Conservation (phyloP, 2,113 vertebrate species). For the Arothron firmamentum region DNA sequence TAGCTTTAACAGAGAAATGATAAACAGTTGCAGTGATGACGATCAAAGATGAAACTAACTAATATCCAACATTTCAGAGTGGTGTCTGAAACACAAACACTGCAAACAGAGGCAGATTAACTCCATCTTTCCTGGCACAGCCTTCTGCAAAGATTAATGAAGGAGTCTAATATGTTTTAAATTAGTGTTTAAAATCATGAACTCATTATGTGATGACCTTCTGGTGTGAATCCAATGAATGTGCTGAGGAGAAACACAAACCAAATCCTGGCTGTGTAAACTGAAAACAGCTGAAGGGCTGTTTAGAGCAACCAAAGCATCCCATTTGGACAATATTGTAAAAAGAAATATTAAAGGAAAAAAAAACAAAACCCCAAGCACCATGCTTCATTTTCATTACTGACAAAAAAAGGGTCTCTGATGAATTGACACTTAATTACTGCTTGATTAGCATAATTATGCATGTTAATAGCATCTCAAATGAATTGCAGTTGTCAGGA, state of each 20-base stretch:
- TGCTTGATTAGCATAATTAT: constrained; percentile 99
- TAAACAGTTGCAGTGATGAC: no score
- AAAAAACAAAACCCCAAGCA: constrained; percentile 80
- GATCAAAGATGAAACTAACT: no score
- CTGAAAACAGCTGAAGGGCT: constrained; percentile 35
- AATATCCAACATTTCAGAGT: no score
- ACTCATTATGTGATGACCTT: neutral
- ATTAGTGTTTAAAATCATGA: neutral
- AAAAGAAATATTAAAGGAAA: constrained; percentile 48
- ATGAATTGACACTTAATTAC: constrained; percentile 99
- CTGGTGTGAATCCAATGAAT: constrained; percentile 5
- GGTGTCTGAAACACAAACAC: no score
- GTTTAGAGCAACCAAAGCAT: constrained; percentile 38
- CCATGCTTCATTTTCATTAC: constrained; percentile 91
- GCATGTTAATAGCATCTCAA: constrained; percentile 99
- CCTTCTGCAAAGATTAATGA: no score
- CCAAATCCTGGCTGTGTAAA: no score
- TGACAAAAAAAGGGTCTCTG: constrained; percentile 91
- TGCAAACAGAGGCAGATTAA: no score
- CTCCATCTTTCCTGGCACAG: no score
- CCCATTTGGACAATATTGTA: constrained; percentile 67
- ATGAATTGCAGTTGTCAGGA: constrained; percentile 99
- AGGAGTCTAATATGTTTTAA: neutral
- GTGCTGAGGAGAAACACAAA: neutral
- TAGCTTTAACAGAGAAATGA: no score